Evolutionary conservation across 2,113 vertebrate genomes (phyloP).

Genomic region (Chamaetylas fuelleborni): DNA sequence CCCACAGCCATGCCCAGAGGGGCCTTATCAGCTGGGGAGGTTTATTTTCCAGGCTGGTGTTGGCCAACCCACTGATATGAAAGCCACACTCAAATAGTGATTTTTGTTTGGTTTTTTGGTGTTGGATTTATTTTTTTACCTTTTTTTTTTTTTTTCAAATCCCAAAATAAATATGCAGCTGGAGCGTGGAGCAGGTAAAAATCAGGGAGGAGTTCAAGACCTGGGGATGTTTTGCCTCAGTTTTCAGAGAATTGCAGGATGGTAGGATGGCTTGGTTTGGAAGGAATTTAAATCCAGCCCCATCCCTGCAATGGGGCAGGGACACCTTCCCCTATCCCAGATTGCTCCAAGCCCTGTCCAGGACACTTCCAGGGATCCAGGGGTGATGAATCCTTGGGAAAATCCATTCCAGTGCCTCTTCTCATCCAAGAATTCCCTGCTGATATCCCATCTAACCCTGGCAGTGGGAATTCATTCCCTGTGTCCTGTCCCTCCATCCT

Average conservation of each 20-base stretch:
- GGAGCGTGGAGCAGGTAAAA: neutral
- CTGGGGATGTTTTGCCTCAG: neutral
- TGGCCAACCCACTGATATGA: neutral
- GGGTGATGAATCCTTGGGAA: too few relatives aligned
- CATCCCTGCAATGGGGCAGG: neutral
- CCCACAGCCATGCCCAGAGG: neutral
- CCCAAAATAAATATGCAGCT: neutral
- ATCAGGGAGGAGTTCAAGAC: neutral
- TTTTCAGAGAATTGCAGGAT: neutral
- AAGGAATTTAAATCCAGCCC: neutral
- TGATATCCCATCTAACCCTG: accelerated
- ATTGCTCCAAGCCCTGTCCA: neutral
- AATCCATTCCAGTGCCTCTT: neutral
- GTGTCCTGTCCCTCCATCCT: neutral
- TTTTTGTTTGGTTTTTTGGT: too few relatives aligned
- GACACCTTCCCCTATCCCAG: accelerated
- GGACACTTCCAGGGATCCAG: neutral
- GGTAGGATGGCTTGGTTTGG: neutral
- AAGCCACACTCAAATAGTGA: neutral
- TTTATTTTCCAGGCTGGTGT: neutral
- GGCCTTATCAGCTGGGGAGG: neutral
- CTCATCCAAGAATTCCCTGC: neutral
- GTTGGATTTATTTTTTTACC: neutral
- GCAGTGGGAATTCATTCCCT: neutral
- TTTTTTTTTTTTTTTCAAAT: neutral